Conservation (phyloP, 1,140 invertebrate genomes). For the Dendroctonus ponderosae region DNA sequence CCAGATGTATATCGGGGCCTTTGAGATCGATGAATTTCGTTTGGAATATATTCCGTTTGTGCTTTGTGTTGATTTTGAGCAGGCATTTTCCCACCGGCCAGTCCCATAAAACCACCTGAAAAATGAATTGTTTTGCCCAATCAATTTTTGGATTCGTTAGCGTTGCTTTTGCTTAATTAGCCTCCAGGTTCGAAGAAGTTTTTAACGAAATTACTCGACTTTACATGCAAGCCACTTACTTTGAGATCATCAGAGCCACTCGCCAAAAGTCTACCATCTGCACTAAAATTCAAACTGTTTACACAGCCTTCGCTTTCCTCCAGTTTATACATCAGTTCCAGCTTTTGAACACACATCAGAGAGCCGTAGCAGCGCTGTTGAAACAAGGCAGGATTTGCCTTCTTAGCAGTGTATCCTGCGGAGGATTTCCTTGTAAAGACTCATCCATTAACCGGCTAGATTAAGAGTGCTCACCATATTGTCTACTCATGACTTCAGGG, state of each 20-base stretch:
- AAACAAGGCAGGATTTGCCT: conserved; percentile 61
- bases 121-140: background rate
- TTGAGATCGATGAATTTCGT: conserved; percentile 66
- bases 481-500: conserved; percentile 61
- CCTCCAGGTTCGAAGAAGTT: too few species aligned
- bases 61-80: conserved; percentile 72
- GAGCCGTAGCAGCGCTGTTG: conserved; percentile 76
- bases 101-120: conserved; percentile 78
- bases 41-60: conserved; percentile 87
- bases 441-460: background rate
- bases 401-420: conserved; percentile 50
- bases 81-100: conserved; percentile 72
- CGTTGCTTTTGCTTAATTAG: background rate
- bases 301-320: conserved; percentile 85
- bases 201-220: background rate
- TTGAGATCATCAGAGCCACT: conserved; percentile 89
- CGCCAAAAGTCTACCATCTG: conserved; percentile 68
- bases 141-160: too few species aligned
- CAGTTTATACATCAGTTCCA: conserved; percentile 77
- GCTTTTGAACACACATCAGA: conserved; percentile 75
- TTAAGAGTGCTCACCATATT: conserved; percentile 47
- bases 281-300: conserved; percentile 89
- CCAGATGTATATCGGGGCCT: conserved; percentile 74
- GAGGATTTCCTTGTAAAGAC: too few species aligned
- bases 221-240: conserved; percentile 38